Percentiles rank a stretch among this genome's conserved stretches.
Evolutionary conservation across 2,888 invertebrate species (phyloP).

Genomic region (Thereva unica): DNA sequence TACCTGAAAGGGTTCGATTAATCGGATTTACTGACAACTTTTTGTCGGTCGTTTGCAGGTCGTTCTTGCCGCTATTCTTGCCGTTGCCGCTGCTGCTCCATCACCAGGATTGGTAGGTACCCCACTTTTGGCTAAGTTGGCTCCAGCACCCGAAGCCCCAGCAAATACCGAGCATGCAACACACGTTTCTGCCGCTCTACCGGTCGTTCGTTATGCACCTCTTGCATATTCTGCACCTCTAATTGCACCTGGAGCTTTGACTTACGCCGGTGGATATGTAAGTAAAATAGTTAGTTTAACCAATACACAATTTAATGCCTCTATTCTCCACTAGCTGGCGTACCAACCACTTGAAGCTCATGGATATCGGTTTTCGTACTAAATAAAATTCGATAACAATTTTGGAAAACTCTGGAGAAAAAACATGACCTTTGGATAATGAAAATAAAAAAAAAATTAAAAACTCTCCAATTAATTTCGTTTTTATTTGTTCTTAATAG

Average conservation of each 20-base stretch:
- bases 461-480: no score
- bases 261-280: constrained; percentile 37
- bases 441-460: no score
- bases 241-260: constrained; percentile 11
- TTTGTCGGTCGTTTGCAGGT: constrained; percentile 4
- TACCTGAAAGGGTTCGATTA: neutral
- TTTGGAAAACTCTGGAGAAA: no score
- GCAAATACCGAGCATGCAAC: constrained; percentile 40
- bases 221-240: constrained; percentile 28
- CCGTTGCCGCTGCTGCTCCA: constrained; percentile 19
- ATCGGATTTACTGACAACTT: constrained; percentile 2
- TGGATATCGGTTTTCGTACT: no score
- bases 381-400: no score
- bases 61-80: constrained; percentile 4
- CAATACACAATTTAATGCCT: neutral
- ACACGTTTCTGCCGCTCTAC: constrained; percentile 38
- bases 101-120: constrained; percentile 30
- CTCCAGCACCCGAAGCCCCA: constrained; percentile 39
- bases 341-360: constrained; percentile 6
- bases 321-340: constrained; percentile 12
- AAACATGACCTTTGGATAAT: no score
- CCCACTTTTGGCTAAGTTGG: constrained; percentile 33
- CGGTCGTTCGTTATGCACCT: constrained; percentile 29
- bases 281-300: constrained; percentile 12
- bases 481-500: no score